phyloP scores from a whole-genome alignment of 1,140 invertebrate genomes.

The Ctenoplectra terminalis region DNA sequence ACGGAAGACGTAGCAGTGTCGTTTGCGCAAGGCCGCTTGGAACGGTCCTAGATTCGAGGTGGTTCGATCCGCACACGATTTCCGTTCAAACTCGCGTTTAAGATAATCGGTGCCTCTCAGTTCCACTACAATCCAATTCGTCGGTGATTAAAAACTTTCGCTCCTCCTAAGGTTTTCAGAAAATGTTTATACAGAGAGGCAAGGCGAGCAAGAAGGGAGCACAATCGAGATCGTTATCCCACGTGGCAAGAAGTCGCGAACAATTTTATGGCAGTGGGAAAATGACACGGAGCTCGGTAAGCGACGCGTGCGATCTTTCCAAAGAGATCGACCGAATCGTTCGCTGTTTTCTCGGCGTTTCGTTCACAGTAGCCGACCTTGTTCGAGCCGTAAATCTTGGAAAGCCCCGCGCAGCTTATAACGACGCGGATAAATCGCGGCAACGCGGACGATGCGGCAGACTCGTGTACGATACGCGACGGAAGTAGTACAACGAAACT shows the following conservation, averaged over 20 bases:
- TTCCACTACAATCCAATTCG: no score
- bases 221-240: neutral
- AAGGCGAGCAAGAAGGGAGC: neutral
- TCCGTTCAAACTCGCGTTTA: no score
- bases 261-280: constrained; percentile 1
- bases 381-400: neutral
- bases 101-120: no score
- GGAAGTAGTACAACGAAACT: constrained; percentile 2
- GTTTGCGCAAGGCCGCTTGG: no score
- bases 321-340: neutral
- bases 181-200: neutral
- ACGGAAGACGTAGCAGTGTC: no score
- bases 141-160: no score
- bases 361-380: neutral
- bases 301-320: constrained; percentile 21
- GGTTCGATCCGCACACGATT: no score
- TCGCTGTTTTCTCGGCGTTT: neutral
- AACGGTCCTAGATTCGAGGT: no score
- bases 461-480: neutral
- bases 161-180: no score
- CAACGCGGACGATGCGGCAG: neutral
- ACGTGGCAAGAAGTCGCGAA: neutral
- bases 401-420: neutral
- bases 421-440: neutral
- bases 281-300: neutral